Evolutionary conservation across 2,113 vertebrate species (phyloP).

Genomic region (Eclectus roratus): DNA sequence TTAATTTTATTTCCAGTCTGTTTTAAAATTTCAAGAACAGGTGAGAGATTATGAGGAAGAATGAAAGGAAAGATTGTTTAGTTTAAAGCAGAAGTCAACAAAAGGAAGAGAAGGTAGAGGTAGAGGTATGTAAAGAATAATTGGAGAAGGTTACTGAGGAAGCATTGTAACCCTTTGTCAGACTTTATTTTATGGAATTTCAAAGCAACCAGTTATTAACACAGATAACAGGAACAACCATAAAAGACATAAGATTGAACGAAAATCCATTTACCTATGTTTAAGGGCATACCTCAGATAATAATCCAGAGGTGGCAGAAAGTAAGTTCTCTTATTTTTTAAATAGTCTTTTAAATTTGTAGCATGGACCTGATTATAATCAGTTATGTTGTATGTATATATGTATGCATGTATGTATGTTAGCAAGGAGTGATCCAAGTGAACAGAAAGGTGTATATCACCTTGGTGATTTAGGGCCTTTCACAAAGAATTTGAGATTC

Average conservation of each 20-base stretch:
- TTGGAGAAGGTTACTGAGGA: background rate
- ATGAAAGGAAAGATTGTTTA: background rate
- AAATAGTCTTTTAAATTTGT: background rate
- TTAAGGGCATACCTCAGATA: background rate
- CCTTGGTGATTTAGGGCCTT: background rate
- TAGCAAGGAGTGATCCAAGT: background rate
- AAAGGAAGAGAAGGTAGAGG: background rate
- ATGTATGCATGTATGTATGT: background rate
- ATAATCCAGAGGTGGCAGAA: background rate
- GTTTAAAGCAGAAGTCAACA: background rate
- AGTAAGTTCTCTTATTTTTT: background rate
- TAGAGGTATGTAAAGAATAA: background rate
- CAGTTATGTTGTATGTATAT: background rate
- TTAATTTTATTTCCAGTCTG: background rate
- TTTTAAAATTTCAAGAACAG: background rate
- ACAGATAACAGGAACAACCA: background rate
- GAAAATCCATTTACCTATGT: background rate
- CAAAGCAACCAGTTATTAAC: background rate
- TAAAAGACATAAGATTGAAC: background rate
- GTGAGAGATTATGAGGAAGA: background rate
- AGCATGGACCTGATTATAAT: background rate
- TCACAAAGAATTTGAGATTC: background rate
- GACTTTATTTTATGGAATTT: background rate
- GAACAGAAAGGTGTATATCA: background rate
- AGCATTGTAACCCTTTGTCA: background rate